A percentile compares a stretch with the other conserved stretches of the same genome.
Conservation (phyloP, 2,113 vertebrate species). For the Callocephalon fimbriatum region DNA sequence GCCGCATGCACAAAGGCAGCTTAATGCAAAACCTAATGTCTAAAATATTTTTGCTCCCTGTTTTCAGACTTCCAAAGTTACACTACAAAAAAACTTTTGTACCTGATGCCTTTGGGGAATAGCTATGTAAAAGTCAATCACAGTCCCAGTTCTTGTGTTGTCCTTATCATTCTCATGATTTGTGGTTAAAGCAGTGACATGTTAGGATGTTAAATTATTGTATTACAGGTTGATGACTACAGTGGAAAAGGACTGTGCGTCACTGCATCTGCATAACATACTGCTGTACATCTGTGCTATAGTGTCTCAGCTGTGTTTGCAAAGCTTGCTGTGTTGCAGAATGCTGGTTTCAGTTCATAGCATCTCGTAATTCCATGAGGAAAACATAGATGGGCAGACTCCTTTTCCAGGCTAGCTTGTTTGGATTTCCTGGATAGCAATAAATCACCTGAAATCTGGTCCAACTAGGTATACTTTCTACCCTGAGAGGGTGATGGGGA, state of each 20-base stretch:
- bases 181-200: neutral
- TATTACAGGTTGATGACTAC: neutral
- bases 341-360: neutral
- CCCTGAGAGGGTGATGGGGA: neutral
- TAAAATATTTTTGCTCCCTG: neutral
- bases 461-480: neutral
- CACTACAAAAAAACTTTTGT: neutral
- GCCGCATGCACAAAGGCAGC: neutral
- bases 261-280: neutral
- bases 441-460: neutral
- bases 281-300: neutral
- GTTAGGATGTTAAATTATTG: neutral
- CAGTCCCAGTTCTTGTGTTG: neutral
- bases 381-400: neutral
- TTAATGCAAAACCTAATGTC: neutral
- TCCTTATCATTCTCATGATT: neutral
- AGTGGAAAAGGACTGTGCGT: neutral
- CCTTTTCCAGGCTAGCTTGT: neutral
- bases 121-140: neutral
- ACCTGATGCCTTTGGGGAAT: neutral
- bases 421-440: neutral
- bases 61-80: neutral
- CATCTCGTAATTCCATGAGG: neutral
- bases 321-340: neutral
- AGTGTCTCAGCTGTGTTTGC: neutral